Conservation (phyloP, 2,888 invertebrate genomes). For the Aquatica leii region DNA sequence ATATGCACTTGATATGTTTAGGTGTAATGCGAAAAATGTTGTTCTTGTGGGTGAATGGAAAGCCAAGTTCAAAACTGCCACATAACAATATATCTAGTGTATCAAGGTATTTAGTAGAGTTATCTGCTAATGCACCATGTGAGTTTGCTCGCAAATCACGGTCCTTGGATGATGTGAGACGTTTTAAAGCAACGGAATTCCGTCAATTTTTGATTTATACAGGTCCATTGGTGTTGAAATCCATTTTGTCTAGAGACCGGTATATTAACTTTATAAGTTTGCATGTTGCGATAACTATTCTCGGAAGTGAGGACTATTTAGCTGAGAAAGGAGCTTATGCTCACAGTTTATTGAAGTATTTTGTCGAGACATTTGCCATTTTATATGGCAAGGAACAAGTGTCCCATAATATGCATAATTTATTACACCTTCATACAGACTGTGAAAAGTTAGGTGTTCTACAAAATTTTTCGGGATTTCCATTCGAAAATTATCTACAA, state of each 20-base stretch:
- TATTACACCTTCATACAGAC: neutral
- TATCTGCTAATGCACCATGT: neutral
- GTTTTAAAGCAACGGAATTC: neutral
- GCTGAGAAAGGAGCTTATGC: neutral
- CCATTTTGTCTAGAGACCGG: neutral
- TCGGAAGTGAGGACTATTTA: too few species aligned
- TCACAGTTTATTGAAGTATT: neutral
- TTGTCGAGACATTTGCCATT: neutral
- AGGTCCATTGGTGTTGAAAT: neutral
- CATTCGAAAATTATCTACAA: slow-evolving; percentile 1
- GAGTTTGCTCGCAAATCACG: neutral
- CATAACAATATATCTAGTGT: neutral
- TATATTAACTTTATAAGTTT: neutral
- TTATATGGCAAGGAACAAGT: neutral
- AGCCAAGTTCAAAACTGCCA: neutral
- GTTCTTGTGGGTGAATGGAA: neutral
- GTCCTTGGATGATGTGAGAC: neutral
- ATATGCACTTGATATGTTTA: slow-evolving; percentile 17
- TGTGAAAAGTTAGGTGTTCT: neutral
- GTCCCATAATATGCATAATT: neutral
- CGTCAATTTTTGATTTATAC: neutral
- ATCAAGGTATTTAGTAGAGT: neutral
- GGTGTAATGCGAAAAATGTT: neutral
- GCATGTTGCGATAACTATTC: neutral
- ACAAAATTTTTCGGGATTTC: neutral